phyloP scores from a whole-genome alignment of 2,113 vertebrate genomes.

The Notechis scutatus region DNA sequence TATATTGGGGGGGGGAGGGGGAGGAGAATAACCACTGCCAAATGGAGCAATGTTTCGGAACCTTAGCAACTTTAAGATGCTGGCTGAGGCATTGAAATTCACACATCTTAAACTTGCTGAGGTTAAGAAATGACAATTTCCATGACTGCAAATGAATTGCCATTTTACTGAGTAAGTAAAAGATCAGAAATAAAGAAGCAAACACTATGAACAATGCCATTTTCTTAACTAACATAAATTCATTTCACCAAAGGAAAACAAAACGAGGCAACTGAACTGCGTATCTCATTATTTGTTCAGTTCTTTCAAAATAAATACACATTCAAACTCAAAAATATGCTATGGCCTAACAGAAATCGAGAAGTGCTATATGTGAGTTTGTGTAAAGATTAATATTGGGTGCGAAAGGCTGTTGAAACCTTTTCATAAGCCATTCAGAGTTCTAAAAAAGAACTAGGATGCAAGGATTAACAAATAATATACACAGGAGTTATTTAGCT shows the following conservation, averaged over 20 bases:
- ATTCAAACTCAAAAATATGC: neutral
- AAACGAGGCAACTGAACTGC: neutral
- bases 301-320: neutral
- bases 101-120: neutral
- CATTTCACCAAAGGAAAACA: neutral
- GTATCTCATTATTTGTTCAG: neutral
- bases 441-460: neutral
- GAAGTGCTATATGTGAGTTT: neutral
- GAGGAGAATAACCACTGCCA: neutral
- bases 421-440: neutral
- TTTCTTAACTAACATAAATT: neutral
- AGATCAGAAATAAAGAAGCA: neutral
- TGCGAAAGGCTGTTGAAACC: neutral
- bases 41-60: neutral
- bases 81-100: neutral
- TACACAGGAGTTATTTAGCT: neutral
- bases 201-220: neutral
- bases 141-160: neutral
- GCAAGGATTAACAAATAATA: neutral
- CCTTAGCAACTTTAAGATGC: neutral
- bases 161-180: neutral
- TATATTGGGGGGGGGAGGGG: too few species aligned
- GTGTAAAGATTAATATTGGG: neutral
- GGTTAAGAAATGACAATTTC: neutral
- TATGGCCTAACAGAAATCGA: neutral